Evolutionary conservation across 2,797 vertebrate species (phyloP).

Genomic region (Scolopax bukidnonensis): DNA sequence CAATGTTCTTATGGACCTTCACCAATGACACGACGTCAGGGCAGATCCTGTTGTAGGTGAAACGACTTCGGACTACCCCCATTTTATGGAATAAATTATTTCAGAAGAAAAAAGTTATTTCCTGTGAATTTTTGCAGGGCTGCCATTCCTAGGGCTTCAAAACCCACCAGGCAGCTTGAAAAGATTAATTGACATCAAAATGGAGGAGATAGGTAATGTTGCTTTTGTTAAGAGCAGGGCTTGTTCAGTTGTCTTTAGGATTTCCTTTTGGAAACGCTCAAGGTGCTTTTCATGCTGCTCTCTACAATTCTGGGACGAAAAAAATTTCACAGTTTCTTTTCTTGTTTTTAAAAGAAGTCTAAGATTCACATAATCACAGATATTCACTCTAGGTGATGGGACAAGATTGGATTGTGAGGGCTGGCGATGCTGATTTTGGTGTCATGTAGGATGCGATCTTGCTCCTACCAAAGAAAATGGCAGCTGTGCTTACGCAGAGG

Average conservation of each 20-base stretch:
- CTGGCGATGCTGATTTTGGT: accelerated
- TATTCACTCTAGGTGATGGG: background rate
- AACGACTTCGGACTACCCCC: background rate
- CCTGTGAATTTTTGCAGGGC: background rate
- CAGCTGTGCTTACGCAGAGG: accelerated
- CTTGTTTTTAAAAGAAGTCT: background rate
- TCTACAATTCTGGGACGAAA: background rate
- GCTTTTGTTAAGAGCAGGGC: background rate
- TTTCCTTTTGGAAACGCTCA: background rate
- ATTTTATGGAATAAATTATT: background rate
- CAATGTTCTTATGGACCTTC: background rate
- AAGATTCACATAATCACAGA: background rate
- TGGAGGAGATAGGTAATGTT: background rate
- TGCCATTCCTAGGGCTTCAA: background rate
- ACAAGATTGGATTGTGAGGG: background rate
- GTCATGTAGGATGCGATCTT: background rate
- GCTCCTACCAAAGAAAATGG: background rate
- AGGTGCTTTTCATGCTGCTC: background rate
- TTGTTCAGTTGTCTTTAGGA: background rate
- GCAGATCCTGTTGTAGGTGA: background rate
- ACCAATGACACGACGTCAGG: background rate
- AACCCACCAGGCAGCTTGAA: background rate
- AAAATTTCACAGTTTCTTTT: background rate
- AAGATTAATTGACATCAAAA: background rate
- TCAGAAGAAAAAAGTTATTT: background rate